Conservation (phyloP, 1,140 invertebrate species). For the Gryllus bimaculatus region DNA sequence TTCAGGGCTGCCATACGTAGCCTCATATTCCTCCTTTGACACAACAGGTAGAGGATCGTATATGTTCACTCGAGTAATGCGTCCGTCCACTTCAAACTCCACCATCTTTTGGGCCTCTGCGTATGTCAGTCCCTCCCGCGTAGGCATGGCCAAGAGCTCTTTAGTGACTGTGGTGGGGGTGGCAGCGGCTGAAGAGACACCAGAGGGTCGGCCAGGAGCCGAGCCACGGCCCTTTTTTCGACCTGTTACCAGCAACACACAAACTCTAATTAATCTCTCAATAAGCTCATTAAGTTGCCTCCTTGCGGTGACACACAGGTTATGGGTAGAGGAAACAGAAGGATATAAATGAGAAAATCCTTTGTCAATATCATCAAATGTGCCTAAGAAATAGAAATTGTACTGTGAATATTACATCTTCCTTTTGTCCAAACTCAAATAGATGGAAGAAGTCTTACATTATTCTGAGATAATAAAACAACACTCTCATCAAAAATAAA, state of each 20-base stretch:
- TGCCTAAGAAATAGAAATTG: too few relatives aligned
- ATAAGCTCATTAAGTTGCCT: background rate
- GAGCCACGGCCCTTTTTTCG: slow-evolving; percentile 27
- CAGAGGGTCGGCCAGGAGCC: slow-evolving; percentile 18
- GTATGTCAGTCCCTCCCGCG: slow-evolving; percentile 56
- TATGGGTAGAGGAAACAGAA: background rate
- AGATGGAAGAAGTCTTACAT: too few relatives aligned
- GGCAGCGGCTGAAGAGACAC: background rate
- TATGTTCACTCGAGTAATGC: slow-evolving; percentile 47
- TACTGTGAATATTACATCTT: too few relatives aligned
- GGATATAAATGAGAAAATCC: too few relatives aligned
- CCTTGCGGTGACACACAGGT: background rate
- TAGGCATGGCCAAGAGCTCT: slow-evolving; percentile 26
- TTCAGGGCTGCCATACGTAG: slow-evolving; percentile 26
- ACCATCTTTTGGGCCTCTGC: slow-evolving; percentile 72
- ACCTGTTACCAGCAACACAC: background rate
- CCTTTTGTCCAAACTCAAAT: too few relatives aligned
- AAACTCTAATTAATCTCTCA: background rate
- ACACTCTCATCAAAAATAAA: too few relatives aligned
- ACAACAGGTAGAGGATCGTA: slow-evolving; percentile 51
- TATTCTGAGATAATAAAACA: too few relatives aligned
- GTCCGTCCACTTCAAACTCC: slow-evolving; percentile 73
- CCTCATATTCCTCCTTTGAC: slow-evolving; percentile 50
- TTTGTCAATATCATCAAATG: too few relatives aligned
- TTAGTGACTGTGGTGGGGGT: slow-evolving; percentile 22